phyloP scores from a whole-genome alignment of 2,113 vertebrate species.

The Hippolais icterina region DNA sequence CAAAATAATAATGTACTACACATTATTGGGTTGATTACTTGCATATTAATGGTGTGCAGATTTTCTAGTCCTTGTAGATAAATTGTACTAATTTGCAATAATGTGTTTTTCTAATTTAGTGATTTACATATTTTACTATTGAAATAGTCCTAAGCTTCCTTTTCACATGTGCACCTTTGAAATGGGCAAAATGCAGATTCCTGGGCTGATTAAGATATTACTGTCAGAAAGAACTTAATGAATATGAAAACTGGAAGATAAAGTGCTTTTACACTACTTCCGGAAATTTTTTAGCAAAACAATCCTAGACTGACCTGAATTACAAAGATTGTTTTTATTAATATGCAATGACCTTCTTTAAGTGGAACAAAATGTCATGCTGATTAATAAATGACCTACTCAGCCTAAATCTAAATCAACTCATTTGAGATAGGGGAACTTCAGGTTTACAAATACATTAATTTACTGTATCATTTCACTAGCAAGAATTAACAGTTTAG shows the following conservation, averaged over 20 bases:
- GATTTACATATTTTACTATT: conserved; percentile 20
- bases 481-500: not conserved
- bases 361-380: not conserved
- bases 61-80: not conserved
- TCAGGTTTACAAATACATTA: not conserved
- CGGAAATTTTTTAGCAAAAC: not conserved
- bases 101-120: conserved; percentile 15
- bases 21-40: not conserved
- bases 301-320: not conserved
- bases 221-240: not conserved
- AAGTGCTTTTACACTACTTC: not conserved
- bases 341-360: not conserved
- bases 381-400: not conserved
- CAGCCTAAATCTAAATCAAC: not conserved
- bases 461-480: not conserved
- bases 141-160: not conserved
- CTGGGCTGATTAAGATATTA: not conserved
- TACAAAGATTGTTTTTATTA: not conserved
- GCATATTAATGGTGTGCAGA: conserved; percentile 6
- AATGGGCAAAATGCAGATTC: not conserved
- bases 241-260: not conserved
- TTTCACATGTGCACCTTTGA: not conserved
- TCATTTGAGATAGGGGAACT: not conserved
- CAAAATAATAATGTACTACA: not conserved
- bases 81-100: conserved; percentile 18